Conservation (phyloP, 2,888 invertebrate genomes). For the Plagodis dolabraria region DNA sequence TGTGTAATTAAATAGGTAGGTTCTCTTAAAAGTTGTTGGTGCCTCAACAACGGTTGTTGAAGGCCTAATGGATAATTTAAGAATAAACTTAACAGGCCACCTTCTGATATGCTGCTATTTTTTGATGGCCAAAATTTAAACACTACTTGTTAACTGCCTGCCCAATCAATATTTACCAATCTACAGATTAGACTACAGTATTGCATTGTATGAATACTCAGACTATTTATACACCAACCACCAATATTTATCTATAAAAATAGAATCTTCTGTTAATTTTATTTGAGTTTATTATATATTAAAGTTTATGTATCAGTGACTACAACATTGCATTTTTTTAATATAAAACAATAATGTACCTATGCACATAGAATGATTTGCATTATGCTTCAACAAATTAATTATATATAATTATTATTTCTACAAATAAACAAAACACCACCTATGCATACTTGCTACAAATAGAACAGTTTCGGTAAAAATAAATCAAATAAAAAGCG, state of each 20-base stretch:
- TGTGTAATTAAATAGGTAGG: too few species aligned
- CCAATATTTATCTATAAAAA: constrained; percentile 42
- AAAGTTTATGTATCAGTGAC: constrained; percentile 11
- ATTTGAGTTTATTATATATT: constrained; percentile 12
- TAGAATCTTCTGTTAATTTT: constrained; percentile 26
- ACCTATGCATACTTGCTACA: constrained; percentile 10
- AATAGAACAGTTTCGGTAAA: constrained; percentile 11
- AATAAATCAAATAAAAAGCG: constrained; percentile 15
- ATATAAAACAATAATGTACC: constrained; percentile 16
- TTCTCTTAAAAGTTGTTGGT: too few species aligned
- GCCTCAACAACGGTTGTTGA: too few species aligned
- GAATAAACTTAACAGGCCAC: too few species aligned
- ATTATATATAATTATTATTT: constrained; percentile 7
- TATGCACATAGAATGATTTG: constrained; percentile 5
- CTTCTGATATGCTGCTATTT: too few species aligned
- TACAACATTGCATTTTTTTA: constrained; percentile 9
- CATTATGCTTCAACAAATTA: constrained; percentile 21
- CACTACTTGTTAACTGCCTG: constrained; percentile 18
- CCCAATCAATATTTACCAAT: constrained; percentile 2
- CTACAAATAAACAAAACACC: constrained; percentile 19
- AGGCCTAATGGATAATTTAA: too few species aligned
- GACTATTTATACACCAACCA: constrained; percentile 34
- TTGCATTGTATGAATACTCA: constrained; percentile 41
- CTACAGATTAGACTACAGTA: constrained; percentile 19
- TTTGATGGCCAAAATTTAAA: too few species aligned